These are phyloP conservation scores for Notolabrus celidotus DNA, from an alignment of 2,797 vertebrate genomes.

Conservation along the genomic window DNA sequence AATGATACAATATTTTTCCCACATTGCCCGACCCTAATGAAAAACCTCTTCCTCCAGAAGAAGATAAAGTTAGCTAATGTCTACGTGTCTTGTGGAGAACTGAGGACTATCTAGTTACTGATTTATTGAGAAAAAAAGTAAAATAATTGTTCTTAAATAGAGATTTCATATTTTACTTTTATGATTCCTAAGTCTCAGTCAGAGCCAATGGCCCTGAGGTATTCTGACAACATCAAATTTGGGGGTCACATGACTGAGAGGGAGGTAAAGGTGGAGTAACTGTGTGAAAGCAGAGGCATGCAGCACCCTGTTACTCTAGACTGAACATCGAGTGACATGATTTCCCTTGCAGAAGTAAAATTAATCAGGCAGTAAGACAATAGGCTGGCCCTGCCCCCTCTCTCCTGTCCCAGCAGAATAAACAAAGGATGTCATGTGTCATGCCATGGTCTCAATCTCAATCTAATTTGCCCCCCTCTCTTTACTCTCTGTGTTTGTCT, in stretches of 20 bases:
- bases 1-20: too few relatives aligned
- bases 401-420: conserved; percentile 31
- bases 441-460: conserved; percentile 20
- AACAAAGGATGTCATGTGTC: conserved; percentile 68
- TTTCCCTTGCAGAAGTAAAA: background rate
- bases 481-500: conserved; percentile 45
- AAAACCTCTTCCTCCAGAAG: too few relatives aligned
- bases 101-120: too few relatives aligned
- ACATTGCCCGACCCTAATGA: too few relatives aligned
- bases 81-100: too few relatives aligned
- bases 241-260: conserved; percentile 71
- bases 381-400: conserved; percentile 16
- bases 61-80: too few relatives aligned
- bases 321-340: background rate
- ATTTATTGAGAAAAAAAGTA: too few relatives aligned
- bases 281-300: background rate
- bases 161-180: too few relatives aligned
- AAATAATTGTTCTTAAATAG: too few relatives aligned
- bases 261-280: conserved; percentile 14
- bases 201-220: too few relatives aligned
- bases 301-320: background rate
- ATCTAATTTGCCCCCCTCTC: conserved; percentile 24
- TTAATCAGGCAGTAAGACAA: conserved; percentile 29
- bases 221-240: too few relatives aligned
- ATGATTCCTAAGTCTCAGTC: too few relatives aligned